phyloP scores from a whole-genome alignment of 2,113 vertebrate species.

The Chaetodon auriga region DNA sequence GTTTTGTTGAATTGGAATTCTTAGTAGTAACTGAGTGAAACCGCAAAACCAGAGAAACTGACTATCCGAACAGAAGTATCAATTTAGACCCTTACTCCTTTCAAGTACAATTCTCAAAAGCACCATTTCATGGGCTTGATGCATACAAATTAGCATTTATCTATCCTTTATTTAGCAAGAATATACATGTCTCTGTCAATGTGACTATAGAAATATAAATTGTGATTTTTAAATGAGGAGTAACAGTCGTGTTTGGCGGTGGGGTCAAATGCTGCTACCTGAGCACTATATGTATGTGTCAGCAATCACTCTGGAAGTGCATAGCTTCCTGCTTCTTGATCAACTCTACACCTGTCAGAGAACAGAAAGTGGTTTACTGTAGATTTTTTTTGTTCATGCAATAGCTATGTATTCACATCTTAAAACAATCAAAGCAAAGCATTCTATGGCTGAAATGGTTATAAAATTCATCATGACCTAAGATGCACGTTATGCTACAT shows the following conservation, averaged over 20 bases:
- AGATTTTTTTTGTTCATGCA: constrained; percentile 61
- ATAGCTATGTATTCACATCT: constrained; percentile 57
- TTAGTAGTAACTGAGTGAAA: constrained; percentile 47
- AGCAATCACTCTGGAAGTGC: constrained; percentile 60
- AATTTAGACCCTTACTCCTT: constrained; percentile 54
- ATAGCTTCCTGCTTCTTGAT: constrained; percentile 55
- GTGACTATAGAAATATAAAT: constrained; percentile 80
- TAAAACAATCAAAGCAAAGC: constrained; percentile 55
- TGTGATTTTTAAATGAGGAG: constrained; percentile 64
- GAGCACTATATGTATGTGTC: constrained; percentile 60
- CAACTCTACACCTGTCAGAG: constrained; percentile 8
- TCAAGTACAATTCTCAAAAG: constrained; percentile 71
- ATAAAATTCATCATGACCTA: constrained; percentile 40
- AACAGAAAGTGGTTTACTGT: constrained; percentile 44
- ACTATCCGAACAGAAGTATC: constrained; percentile 38
- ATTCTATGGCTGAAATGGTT: constrained; percentile 46
- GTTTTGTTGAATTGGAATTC: constrained; percentile 45
- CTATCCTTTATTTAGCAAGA: constrained; percentile 60
- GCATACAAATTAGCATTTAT: constrained; percentile 61
- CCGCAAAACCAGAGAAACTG: constrained; percentile 46
- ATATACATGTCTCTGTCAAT: constrained; percentile 75
- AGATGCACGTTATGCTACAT: constrained; percentile 53
- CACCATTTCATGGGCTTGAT: constrained; percentile 69
- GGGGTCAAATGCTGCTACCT: constrained; percentile 66
- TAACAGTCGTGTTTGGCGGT: constrained; percentile 79